Evolutionary conservation across 2,113 vertebrate genomes (phyloP).

Genomic region (Psettodes erumei): DNA sequence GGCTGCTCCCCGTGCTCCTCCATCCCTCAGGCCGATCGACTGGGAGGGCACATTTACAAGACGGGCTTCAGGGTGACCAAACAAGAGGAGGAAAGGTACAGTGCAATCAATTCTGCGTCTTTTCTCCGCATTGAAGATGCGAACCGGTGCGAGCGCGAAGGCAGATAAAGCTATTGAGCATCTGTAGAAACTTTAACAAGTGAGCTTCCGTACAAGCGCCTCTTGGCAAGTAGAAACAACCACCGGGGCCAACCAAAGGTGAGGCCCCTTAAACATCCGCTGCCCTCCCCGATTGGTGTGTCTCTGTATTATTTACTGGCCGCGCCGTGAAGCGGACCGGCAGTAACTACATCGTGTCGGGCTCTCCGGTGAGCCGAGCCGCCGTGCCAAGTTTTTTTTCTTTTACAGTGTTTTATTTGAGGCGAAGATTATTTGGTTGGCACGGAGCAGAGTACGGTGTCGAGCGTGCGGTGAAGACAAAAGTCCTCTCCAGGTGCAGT

Average conservation of each 20-base stretch:
- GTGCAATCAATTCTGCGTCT: conserved; percentile 43
- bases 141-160: conserved; percentile 7
- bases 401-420: conserved; percentile 37
- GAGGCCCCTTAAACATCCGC: conserved; percentile 30
- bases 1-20: conserved; percentile 41
- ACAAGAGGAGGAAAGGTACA: conserved; percentile 43
- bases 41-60: conserved; percentile 55
- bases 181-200: conserved; percentile 53
- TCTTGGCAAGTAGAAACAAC: conserved; percentile 53
- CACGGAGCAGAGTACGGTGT: conserved; percentile 1
- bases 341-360: conserved; percentile 48
- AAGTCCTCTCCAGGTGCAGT: conserved; percentile 4
- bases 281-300: conserved; percentile 37
- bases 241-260: conserved; percentile 42
- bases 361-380: conserved; percentile 29
- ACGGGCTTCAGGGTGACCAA: conserved; percentile 41
- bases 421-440: conserved; percentile 34
- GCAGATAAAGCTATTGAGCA: conserved; percentile 48
- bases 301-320: conserved; percentile 63
- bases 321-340: conserved; percentile 23
- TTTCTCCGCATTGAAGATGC: conserved; percentile 28
- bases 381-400: conserved; percentile 30
- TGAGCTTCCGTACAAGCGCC: conserved; percentile 39
- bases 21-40: conserved; percentile 65
- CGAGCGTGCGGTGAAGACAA: conserved; percentile 14